Evolutionary conservation across 2,888 invertebrate species (phyloP).

Genomic region (Acleris emargana): DNA sequence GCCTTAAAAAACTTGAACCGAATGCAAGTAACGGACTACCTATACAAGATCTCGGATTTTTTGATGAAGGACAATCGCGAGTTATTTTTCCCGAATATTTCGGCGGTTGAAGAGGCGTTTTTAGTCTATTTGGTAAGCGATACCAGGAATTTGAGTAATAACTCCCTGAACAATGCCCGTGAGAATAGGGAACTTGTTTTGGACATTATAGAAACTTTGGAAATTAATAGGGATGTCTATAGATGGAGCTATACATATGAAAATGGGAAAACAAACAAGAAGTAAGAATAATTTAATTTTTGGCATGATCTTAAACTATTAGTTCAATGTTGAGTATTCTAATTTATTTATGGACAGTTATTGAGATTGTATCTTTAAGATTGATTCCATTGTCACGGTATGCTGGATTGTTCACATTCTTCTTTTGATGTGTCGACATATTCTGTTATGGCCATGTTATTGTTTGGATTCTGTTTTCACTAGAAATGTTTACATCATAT

Average conservation of each 20-base stretch:
- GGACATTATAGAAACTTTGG: conserved; percentile 42
- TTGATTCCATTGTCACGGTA: too few species aligned
- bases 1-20: conserved; percentile 37
- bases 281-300: conserved; percentile 39
- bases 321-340: too few species aligned
- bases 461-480: too few species aligned
- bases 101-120: conserved; percentile 42
- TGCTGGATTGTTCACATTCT: too few species aligned
- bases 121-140: conserved; percentile 45
- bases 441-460: too few species aligned
- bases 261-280: conserved; percentile 35
- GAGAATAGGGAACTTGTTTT: conserved; percentile 35
- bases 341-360: too few species aligned
- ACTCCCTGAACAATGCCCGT: conserved; percentile 30
- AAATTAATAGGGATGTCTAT: conserved; percentile 40
- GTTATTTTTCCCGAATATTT: conserved; percentile 42
- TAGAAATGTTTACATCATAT: too few species aligned
- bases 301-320: too few species aligned
- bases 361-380: too few species aligned
- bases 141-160: conserved; percentile 39
- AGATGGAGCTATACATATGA: conserved; percentile 41
- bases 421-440: too few species aligned
- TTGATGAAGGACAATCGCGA: conserved; percentile 42
- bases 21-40: conserved; percentile 39
- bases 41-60: conserved; percentile 43